Conservation (phyloP, 2,113 vertebrate genomes). For the Suncus etruscus region DNA sequence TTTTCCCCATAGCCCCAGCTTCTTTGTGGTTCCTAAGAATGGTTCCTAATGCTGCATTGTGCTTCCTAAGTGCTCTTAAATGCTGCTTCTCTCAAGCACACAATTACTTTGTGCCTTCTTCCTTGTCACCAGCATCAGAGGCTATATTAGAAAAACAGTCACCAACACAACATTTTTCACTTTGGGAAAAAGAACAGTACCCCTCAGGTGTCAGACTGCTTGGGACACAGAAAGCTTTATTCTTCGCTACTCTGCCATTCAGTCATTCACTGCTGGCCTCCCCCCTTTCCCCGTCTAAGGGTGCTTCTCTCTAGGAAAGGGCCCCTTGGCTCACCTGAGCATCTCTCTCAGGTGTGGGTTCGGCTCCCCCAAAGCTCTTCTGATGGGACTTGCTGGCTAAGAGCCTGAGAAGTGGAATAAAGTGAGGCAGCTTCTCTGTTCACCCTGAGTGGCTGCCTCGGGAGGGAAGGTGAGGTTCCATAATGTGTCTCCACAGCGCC, state of each 20-base stretch:
- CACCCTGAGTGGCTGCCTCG: neutral
- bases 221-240: constrained; percentile 32
- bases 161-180: neutral
- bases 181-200: neutral
- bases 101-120: neutral
- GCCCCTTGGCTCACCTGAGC: neutral
- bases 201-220: neutral
- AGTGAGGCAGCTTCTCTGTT: too few relatives aligned
- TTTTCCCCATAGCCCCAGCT: neutral
- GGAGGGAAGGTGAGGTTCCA: neutral
- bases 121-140: neutral
- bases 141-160: neutral
- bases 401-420: too few relatives aligned
- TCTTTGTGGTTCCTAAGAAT: neutral
- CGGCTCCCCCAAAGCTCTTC: too few relatives aligned
- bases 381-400: too few relatives aligned
- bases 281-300: neutral
- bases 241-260: neutral
- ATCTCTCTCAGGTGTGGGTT: too few relatives aligned
- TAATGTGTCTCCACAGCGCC: constrained; percentile 87
- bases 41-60: too few relatives aligned
- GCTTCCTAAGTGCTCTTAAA: neutral
- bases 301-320: neutral
- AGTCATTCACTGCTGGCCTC: neutral
- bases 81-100: neutral